phyloP scores from a whole-genome alignment of 2,113 vertebrate genomes.

The Pagrus major region DNA sequence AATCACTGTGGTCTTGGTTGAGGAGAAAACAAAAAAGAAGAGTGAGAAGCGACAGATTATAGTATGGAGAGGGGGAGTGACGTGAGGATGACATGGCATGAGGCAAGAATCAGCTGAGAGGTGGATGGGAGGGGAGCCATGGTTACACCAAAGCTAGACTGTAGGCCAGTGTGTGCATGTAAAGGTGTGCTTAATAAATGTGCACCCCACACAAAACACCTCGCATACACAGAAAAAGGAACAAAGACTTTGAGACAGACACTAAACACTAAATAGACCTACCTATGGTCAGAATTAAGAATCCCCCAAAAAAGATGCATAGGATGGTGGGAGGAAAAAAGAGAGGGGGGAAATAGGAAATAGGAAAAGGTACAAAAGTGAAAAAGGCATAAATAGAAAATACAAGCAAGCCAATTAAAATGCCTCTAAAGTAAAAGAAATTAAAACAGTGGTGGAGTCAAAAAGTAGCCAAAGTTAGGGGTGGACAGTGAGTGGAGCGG shows the following conservation, averaged over 20 bases:
- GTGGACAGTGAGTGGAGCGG: slow-evolving; percentile 63
- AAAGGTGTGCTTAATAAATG: slow-evolving; percentile 52
- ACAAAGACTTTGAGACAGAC: slow-evolving; percentile 79
- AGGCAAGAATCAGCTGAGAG: slow-evolving; percentile 71
- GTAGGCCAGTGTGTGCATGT: slow-evolving; percentile 38
- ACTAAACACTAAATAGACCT: slow-evolving; percentile 81
- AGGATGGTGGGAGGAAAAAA: slow-evolving; percentile 76
- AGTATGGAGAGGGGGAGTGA: slow-evolving; percentile 46
- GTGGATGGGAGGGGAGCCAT: slow-evolving; percentile 59
- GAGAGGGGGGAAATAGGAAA: slow-evolving; percentile 58
- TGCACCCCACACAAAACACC: slow-evolving; percentile 63
- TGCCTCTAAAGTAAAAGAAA: slow-evolving; percentile 57
- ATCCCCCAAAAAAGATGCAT: slow-evolving; percentile 80
- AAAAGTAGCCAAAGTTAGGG: slow-evolving; percentile 78
- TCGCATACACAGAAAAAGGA: slow-evolving; percentile 63
- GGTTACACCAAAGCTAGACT: slow-evolving; percentile 49
- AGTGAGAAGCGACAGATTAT: slow-evolving; percentile 49
- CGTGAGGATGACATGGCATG: slow-evolving; percentile 68
- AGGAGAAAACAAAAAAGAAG: slow-evolving; percentile 34
- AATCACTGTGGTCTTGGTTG: slow-evolving; percentile 49
- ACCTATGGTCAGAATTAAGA: slow-evolving; percentile 84
- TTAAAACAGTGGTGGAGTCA: slow-evolving; percentile 68
- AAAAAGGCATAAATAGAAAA: slow-evolving; percentile 76
- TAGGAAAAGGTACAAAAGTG: slow-evolving; percentile 76
- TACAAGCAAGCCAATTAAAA: slow-evolving; percentile 72